phyloP scores from a whole-genome alignment of 2,888 invertebrate species.

The Ormia ochracea region DNA sequence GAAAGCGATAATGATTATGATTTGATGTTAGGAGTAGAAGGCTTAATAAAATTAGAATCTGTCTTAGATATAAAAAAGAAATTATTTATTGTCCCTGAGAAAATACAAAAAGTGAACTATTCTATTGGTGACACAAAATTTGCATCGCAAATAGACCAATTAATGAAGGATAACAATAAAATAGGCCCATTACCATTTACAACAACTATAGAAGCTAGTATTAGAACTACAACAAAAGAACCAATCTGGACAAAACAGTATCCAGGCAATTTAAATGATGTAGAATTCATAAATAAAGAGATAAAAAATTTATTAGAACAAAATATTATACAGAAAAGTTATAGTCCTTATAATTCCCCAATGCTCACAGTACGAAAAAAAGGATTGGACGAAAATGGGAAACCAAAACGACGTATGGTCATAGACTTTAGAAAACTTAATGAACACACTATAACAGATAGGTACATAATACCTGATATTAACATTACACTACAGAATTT shows the following conservation, averaged over 20 bases:
- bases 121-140: conserved; percentile 3
- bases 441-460: conserved; percentile 23
- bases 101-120: conserved; percentile 1
- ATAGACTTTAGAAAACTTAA: conserved; percentile 23
- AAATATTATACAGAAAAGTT: conserved; percentile 9
- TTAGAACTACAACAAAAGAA: not conserved
- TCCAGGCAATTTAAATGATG: not conserved
- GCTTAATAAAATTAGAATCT: not conserved
- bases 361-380: conserved; percentile 10
- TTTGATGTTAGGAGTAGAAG: not conserved
- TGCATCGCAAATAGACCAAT: too few relatives aligned
- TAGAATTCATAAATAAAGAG: conserved; percentile 8
- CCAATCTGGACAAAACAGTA: conserved; percentile 14
- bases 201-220: not conserved
- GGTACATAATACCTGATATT: conserved; percentile 6
- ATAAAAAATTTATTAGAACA: conserved; percentile 19
- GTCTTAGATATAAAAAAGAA: not conserved
- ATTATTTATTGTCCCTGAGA: conserved; percentile 1
- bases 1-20: not conserved
- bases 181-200: conserved; percentile 20
- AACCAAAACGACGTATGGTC: conserved; percentile 27
- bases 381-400: conserved; percentile 18
- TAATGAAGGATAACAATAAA: too few relatives aligned
- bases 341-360: conserved; percentile 22
- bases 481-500: conserved; percentile 2